Conservation (phyloP, 2,888 invertebrate genomes). For the Noctua janthina region DNA sequence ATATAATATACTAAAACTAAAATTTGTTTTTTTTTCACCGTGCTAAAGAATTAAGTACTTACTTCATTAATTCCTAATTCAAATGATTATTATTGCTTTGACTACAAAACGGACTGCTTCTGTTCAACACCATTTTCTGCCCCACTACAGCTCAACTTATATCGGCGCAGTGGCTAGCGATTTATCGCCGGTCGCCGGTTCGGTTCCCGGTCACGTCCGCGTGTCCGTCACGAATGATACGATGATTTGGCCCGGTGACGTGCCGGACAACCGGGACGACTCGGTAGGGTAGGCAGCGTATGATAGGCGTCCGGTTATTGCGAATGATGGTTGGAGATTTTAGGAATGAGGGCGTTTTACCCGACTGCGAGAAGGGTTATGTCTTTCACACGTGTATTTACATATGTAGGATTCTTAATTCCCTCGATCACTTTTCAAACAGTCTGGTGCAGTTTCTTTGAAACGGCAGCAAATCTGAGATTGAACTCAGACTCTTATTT, state of each 20-base stretch:
- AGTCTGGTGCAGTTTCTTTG: not conserved
- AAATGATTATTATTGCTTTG: not conserved
- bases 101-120: not conserved
- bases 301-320: conserved; percentile 15
- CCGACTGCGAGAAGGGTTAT: not conserved
- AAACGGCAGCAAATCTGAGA: not conserved
- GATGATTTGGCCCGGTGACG: conserved; percentile 87
- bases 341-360: not conserved
- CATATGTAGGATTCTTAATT: not conserved
- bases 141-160: conserved; percentile 50
- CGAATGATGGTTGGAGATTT: not conserved
- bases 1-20: not conserved
- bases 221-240: conserved; percentile 85
- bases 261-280: conserved; percentile 64
- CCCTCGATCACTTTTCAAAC: not conserved
- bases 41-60: not conserved
- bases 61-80: not conserved
- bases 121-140: not conserved
- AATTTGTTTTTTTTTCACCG: not conserved
- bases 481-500: not conserved
- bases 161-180: conserved; percentile 77
- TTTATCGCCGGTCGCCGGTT: conserved; percentile 84
- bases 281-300: conserved; percentile 16
- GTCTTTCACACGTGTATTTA: not conserved
- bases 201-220: conserved; percentile 86